These are phyloP conservation scores for Drosophila pallidifrons DNA, from an alignment of 1,140 invertebrate species.

Conservation along the genomic window DNA sequence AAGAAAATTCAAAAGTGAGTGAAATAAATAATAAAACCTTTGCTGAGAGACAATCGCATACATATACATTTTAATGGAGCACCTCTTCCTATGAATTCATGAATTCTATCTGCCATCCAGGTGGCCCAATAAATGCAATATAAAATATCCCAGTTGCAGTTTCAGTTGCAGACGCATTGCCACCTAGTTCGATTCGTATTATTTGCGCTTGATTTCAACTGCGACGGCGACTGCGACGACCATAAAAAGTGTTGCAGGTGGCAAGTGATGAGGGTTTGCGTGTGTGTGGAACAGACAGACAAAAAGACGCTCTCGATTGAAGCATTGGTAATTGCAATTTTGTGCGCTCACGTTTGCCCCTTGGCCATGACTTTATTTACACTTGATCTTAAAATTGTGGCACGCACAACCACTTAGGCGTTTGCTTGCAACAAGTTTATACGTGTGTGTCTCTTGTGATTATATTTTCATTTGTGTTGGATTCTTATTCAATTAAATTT, in stretches of 20 bases:
- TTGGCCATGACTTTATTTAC: slow-evolving; percentile 69
- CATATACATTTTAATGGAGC: slow-evolving; percentile 21
- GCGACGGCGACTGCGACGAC: slow-evolving; percentile 10
- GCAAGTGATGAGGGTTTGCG: slow-evolving; percentile 1
- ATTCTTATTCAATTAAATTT: background rate
- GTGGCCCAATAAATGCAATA: slow-evolving; percentile 67
- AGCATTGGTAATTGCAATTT: slow-evolving; percentile 66
- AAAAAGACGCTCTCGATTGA: slow-evolving; percentile 6
- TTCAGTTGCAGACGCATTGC: background rate
- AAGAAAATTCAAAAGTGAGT: background rate
- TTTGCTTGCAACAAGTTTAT: slow-evolving; percentile 1
- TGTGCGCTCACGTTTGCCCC: slow-evolving; percentile 57
- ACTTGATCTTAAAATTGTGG: slow-evolving; percentile 70
- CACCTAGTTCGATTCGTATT: slow-evolving; percentile 25
- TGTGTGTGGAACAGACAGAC: background rate
- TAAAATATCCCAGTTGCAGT: slow-evolving; percentile 33
- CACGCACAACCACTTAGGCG: slow-evolving; percentile 41
- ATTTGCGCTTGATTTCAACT: slow-evolving; percentile 55
- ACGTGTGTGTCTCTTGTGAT: slow-evolving; percentile 3
- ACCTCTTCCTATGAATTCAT: background rate
- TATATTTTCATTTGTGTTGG: too few relatives aligned
- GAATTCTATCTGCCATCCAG: slow-evolving; percentile 19
- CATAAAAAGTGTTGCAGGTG: slow-evolving; percentile 62
- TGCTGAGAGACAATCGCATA: background rate
- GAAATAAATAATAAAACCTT: background rate